Conservation (phyloP, 92 coral and sea anemone species). For the Montipora capitata region DNA sequence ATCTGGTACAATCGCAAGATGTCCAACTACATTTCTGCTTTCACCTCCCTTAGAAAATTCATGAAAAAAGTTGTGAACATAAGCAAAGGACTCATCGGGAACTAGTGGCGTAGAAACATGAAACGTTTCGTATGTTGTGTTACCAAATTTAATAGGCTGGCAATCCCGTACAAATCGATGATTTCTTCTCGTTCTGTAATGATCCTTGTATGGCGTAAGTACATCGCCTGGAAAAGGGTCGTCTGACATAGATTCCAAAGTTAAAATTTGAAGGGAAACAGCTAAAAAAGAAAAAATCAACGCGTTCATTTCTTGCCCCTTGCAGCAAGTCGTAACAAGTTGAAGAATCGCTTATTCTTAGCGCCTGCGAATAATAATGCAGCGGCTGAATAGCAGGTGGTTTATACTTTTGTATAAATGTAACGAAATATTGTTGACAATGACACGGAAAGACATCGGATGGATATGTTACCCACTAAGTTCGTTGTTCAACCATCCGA, state of each 20-base stretch:
- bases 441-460: too few species aligned
- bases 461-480: slow-evolving; percentile 86
- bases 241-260: slow-evolving; percentile 4
- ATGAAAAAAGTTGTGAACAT: slow-evolving; percentile 76
- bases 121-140: slow-evolving; percentile 84
- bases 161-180: slow-evolving; percentile 87
- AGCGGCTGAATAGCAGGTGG: background rate
- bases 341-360: background rate
- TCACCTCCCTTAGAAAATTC: slow-evolving; percentile 50
- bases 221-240: slow-evolving; percentile 77
- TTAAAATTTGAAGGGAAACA: background rate
- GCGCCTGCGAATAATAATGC: slow-evolving; percentile 18
- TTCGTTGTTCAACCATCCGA: slow-evolving; percentile 91
- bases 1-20: slow-evolving; percentile 75
- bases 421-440: background rate
- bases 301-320: background rate
- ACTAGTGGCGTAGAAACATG: slow-evolving; percentile 52
- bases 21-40: slow-evolving; percentile 82
- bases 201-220: slow-evolving; percentile 86
- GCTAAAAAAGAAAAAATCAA: background rate
- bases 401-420: background rate
- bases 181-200: slow-evolving; percentile 71
- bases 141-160: slow-evolving; percentile 88
- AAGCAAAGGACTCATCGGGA: slow-evolving; percentile 56
- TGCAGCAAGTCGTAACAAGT: background rate